A percentile compares a stretch with the other conserved stretches of the same genome.
phyloP scores from a whole-genome alignment of 2,113 vertebrate genomes.

The Hiodon tergisus region DNA sequence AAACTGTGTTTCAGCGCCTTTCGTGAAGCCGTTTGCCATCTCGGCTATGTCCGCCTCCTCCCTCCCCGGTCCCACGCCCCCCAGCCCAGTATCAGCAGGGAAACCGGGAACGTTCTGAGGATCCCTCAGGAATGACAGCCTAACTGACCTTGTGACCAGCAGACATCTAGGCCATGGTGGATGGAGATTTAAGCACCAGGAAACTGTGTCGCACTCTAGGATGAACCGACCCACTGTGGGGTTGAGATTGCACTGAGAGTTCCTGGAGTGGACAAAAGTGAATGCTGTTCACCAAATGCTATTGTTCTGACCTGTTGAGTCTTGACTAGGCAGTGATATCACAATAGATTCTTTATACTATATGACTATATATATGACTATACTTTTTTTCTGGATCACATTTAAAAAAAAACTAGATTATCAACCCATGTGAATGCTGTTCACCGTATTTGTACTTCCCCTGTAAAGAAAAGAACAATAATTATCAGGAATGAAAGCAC shows the following conservation, averaged over 20 bases:
- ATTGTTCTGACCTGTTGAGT: too few relatives aligned
- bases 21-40: constrained; percentile 31
- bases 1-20: constrained; percentile 10
- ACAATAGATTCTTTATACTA: too few relatives aligned
- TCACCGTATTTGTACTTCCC: neutral
- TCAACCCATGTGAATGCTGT: constrained; percentile 1
- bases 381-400: neutral
- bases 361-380: too few relatives aligned
- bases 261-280: neutral
- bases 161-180: neutral
- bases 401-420: constrained; percentile 18
- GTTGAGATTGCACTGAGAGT: neutral
- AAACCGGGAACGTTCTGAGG: neutral
- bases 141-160: constrained; percentile 36
- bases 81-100: constrained; percentile 32
- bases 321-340: too few relatives aligned
- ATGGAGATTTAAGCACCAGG: constrained; percentile 16
- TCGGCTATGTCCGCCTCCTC: constrained; percentile 33
- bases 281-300: too few relatives aligned
- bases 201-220: neutral
- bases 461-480: neutral
- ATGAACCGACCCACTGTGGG: neutral
- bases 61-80: constrained; percentile 4
- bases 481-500: neutral
- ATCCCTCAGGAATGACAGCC: constrained; percentile 36